A percentile compares a stretch with the other conserved stretches of the same genome.
Evolutionary conservation across 2,113 vertebrate genomes (phyloP).

Genomic region (Gallinago undulata): DNA sequence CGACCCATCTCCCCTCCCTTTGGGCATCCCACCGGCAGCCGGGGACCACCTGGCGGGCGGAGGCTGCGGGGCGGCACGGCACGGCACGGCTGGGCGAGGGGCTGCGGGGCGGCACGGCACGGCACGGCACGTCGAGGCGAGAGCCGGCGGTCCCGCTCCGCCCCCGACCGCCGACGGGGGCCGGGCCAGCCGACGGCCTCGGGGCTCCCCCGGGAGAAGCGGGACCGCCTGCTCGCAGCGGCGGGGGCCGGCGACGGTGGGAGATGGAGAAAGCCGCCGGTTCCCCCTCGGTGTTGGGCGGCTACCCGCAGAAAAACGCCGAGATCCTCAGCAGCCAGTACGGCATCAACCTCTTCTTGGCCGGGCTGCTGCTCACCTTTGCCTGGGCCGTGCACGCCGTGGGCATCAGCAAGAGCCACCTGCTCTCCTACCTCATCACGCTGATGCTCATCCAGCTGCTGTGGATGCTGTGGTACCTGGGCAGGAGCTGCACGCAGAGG

Average conservation of each 20-base stretch:
- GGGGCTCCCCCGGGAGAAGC: neutral
- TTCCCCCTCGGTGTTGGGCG: neutral
- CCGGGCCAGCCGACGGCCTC: neutral
- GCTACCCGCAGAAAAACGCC: conserved; percentile 87
- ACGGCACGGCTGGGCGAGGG: no score
- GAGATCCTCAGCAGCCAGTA: conserved; percentile 94
- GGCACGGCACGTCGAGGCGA: neutral
- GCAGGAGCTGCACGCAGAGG: conserved; percentile 79
- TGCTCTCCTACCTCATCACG: conserved; percentile 85
- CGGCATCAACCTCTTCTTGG: conserved; percentile 89
- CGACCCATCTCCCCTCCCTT: neutral
- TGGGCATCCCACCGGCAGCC: neutral
- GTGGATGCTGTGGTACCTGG: conserved; percentile 96
- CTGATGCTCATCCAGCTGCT: conserved; percentile 91
- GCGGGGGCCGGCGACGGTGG: neutral
- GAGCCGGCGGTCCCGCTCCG: neutral
- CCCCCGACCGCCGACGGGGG: neutral
- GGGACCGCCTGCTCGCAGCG: neutral
- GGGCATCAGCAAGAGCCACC: conserved; percentile 80
- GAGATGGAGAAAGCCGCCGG: conserved; percentile 26
- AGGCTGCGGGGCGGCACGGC: neutral
- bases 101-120: no score
- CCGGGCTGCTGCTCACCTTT: conserved; percentile 89
- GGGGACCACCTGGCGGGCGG: neutral
- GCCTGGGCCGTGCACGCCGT: conserved; percentile 84